These are phyloP conservation scores for Nycticebus coucang DNA, from an alignment of 2,113 vertebrate genomes.

Conservation along the genomic window DNA sequence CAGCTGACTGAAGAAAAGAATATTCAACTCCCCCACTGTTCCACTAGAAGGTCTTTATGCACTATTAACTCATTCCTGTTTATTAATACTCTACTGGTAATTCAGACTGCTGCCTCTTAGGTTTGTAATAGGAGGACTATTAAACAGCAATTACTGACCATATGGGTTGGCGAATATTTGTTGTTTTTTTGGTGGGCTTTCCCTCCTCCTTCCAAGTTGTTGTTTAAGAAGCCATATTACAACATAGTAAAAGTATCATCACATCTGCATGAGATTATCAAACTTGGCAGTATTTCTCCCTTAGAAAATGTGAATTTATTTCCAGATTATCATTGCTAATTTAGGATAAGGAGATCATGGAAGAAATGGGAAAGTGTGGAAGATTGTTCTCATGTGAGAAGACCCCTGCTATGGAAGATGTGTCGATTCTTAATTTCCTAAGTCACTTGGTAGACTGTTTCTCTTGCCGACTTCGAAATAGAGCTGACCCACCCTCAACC, in stretches of 20 bases:
- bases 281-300: conserved; percentile 76
- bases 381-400: conserved; percentile 61
- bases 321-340: conserved; percentile 76
- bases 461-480: background rate
- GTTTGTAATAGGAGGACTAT: conserved; percentile 95
- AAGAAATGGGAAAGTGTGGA: conserved; percentile 56
- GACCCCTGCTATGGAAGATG: background rate
- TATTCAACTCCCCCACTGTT: conserved; percentile 96
- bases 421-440: background rate
- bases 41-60: conserved; percentile 99
- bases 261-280: conserved; percentile 81
- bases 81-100: conserved; percentile 99
- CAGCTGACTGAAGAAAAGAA: conserved; percentile 99
- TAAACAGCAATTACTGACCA: conserved; percentile 92
- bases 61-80: conserved; percentile 99
- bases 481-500: background rate
- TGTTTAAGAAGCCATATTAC: conserved; percentile 81
- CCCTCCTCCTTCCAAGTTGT: conserved; percentile 59
- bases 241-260: conserved; percentile 76
- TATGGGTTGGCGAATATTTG: conserved; percentile 90
- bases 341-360: conserved; percentile 71
- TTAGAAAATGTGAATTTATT: conserved; percentile 79
- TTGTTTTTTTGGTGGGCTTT: conserved; percentile 73
- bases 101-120: conserved; percentile 91
- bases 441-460: background rate